Base-by-base conservation (phyloP, 2,113 vertebrate genomes). In the Noctilio leporinus region DNA sequence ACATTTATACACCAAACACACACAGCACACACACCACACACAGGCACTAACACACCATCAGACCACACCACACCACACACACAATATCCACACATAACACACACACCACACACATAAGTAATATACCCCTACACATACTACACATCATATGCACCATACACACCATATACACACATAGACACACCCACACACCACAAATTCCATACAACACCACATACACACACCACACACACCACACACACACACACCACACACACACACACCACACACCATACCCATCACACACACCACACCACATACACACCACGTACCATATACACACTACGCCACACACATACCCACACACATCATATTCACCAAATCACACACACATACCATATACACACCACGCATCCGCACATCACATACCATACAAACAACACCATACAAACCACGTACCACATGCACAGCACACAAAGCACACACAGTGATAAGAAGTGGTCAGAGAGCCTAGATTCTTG, bases 331-430 rank as follows among this genome's bases (percentile, higher is more conserved):
- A 45, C 26, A 72, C 40, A n/a, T 16, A 64, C 62, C 15, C 62
- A 64, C 30, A 64, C n/a, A 65, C 33, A 65, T 17, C 19, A 9
- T 17, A 67, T 7, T 1, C 64, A 65, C 33, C 30, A 64, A 3
- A 35, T 17, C 70, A 73, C 26, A 73, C 55, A 51, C 12, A 59
- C 69, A 5, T 0, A 10, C 2, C 24, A 65, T 64, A 53, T 10
- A 45, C 57, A 4, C 1, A 9, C 20, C 10, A 28, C 19, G 14
- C n/a, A 10, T n/a, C n/a, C 28, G 1, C 1, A 5, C 6, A 10
- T 11, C 75, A 19, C 2, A 15, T 1, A 19, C 20, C 33, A 65
- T 65, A 65, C 16, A 35, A 1, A 67, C 64, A 30, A 65, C 70
- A 72, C 10, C n/a, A 40, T 43, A 59, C 76, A n/a, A 51, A 49